These are phyloP conservation scores for Porites lutea DNA, from an alignment of 64 coral and sea anemone genomes.

Conservation along the genomic window DNA sequence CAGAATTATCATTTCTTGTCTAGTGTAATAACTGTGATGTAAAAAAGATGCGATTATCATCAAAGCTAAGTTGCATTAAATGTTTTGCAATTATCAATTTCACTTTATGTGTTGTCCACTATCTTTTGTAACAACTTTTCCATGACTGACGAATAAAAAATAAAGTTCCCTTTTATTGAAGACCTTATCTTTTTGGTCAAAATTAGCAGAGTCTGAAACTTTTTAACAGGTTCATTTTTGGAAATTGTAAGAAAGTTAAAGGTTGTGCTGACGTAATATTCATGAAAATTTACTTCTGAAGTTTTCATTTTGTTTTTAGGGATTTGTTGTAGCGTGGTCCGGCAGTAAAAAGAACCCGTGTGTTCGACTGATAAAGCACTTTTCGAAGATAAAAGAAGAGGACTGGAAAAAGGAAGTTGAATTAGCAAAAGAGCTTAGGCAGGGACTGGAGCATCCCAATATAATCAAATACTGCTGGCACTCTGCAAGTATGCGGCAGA, in stretches of 20 bases:
- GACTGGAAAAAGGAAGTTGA: constrained; percentile 30
- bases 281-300: neutral
- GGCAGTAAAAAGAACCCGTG: neutral
- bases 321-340: constrained; percentile 11
- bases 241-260: neutral
- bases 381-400: constrained; percentile 5
- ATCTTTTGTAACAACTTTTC: too few species aligned
- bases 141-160: too few species aligned
- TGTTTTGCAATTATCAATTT: too few species aligned
- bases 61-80: too few species aligned
- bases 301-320: neutral
- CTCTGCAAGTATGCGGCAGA: neutral
- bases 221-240: too few species aligned
- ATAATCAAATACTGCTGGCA: constrained; percentile 41
- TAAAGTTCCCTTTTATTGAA: too few species aligned
- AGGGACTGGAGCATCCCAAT: constrained; percentile 9
- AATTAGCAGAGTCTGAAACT: too few species aligned
- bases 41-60: too few species aligned
- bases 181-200: too few species aligned
- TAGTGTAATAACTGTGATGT: too few species aligned
- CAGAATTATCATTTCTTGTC: too few species aligned
- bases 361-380: constrained; percentile 34
- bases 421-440: neutral
- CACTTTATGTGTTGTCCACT: too few species aligned
- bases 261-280: neutral